phyloP scores from a whole-genome alignment of 2,113 vertebrate species.

The Anser cygnoides region DNA sequence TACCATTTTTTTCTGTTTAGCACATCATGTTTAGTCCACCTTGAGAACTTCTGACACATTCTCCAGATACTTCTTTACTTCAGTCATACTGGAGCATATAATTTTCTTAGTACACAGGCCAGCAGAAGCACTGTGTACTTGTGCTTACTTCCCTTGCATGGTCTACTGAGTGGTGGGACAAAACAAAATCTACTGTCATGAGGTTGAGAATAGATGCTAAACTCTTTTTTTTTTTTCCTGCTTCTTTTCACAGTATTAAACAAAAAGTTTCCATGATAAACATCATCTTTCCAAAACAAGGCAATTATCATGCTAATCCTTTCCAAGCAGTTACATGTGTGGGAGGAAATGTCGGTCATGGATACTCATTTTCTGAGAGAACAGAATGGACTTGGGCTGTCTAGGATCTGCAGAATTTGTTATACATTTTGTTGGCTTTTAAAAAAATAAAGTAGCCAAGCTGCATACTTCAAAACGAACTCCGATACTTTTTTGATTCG shows the following conservation, averaged over 20 bases:
- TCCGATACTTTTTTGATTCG: background rate
- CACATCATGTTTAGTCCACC: background rate
- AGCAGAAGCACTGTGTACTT: background rate
- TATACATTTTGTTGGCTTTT: background rate
- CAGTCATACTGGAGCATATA: background rate
- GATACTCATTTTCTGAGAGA: background rate
- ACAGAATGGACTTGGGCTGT: background rate
- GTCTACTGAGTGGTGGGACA: background rate
- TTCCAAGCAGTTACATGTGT: background rate
- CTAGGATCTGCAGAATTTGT: background rate
- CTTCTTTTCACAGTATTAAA: background rate
- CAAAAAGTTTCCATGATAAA: background rate
- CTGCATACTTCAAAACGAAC: background rate
- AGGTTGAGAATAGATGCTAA: background rate
- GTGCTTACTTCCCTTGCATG: rapidly evolving
- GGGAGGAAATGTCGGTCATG: conserved; percentile 15
- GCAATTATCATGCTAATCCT: background rate
- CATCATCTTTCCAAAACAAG: conserved; percentile 15
- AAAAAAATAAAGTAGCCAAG: background rate
- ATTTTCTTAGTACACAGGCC: background rate
- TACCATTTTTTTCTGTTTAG: background rate
- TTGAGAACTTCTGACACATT: background rate
- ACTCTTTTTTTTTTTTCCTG: background rate
- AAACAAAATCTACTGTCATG: background rate
- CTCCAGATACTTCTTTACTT: background rate